Percentiles rank a stretch among this genome's conserved stretches.
Conservation (phyloP, 2,888 invertebrate species). For the Marronus borbonicus region DNA sequence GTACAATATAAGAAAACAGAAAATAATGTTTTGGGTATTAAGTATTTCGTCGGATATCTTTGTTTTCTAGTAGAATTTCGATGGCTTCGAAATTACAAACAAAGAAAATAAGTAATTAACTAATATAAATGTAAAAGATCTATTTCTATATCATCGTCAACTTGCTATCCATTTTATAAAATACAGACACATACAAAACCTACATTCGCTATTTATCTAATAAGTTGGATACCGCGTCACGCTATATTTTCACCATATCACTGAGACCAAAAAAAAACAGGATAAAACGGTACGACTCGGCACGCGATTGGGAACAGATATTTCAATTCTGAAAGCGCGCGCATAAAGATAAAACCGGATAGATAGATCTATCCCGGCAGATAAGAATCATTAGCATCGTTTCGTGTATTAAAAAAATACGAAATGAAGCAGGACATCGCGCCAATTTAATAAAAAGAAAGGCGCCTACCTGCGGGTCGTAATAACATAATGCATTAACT, state of each 20-base stretch:
- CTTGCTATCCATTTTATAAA: too few species aligned
- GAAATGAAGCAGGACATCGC: not conserved
- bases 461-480: not conserved
- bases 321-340: slow-evolving; percentile 38
- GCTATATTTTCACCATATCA: slow-evolving; percentile 21
- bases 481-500: too few species aligned
- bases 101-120: too few species aligned
- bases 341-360: slow-evolving; percentile 8
- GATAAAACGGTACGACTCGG: slow-evolving; percentile 27
- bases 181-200: not conserved
- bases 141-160: too few species aligned
- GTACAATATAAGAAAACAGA: too few species aligned
- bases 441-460: slow-evolving; percentile 32
- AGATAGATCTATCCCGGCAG: slow-evolving; percentile 21
- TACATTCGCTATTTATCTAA: slow-evolving; percentile 18
- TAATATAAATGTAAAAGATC: too few species aligned
- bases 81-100: too few species aligned
- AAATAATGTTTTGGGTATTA: too few species aligned
- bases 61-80: too few species aligned
- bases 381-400: slow-evolving; percentile 29
- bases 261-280: not conserved
- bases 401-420: slow-evolving; percentile 15
- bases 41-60: too few species aligned
- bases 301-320: slow-evolving; percentile 49
- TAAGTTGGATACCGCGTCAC: slow-evolving; percentile 25